Base-by-base conservation (phyloP, 2,888 invertebrate genomes). In the Morinoia aosen region DNA sequence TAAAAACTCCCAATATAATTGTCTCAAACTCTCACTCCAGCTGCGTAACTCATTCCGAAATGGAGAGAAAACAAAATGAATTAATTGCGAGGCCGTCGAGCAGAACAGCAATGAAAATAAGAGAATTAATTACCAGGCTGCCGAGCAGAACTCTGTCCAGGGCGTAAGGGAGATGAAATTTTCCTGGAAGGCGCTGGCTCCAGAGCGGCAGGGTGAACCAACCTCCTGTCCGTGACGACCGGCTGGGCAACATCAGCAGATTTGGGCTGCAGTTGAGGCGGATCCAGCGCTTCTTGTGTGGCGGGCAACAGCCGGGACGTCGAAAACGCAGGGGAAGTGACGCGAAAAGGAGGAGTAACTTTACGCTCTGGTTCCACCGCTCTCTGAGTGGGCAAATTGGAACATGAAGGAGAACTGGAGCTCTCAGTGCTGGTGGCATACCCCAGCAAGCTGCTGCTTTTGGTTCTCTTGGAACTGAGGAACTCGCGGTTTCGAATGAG, bases 341-440 rank as follows among this genome's bases (percentile, higher is more conserved):
- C 12, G n/a, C 57, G 93, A 93, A 25, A 0, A n/a, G 91, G 48
- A 40, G 93, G 57, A 0, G 58, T 16, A 48, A 57, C 48, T 48
- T 90, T 39, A 40, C 93, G 93, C 40, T 90, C 40, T 14, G 56
- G 93, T 2, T 57, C 90, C 7, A 19, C 0, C 12, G 93, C 16
- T 93, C 48, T 93, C 33, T 93, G 56, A 16, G 93, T 57, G 33
- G 57, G 25, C 25, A 93, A 39, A 93, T 93, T 93, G 33, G 93
- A 93, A 33, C 57, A 57, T 57, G 93, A 93, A 57, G 93, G 93
- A 11, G 93, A 48, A 33, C 93, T 93, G 57, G 93, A 93, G 58
- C 93, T 93, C 57, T 93, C 93, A 33, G 93, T 93, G 93, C 93
- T 93, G 58, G 93, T 93, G 57, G 93, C 93, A 57, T 56, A 93